Percentiles rank a stretch among this genome's conserved stretches.
Conservation (phyloP, 1,140 invertebrate species). For the Magallana angulata region DNA sequence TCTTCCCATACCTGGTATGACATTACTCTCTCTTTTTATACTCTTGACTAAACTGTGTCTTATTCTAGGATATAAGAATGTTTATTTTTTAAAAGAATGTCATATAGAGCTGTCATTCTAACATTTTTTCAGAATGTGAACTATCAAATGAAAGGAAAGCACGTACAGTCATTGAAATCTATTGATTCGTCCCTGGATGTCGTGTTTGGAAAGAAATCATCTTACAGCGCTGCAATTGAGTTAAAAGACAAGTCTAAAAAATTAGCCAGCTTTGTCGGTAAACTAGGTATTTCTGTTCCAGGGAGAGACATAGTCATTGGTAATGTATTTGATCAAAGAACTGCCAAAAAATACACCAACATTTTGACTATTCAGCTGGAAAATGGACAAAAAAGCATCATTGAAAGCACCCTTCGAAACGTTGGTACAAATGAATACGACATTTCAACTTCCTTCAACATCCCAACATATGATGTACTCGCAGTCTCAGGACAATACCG, state of each 20-base stretch:
- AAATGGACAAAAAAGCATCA: not conserved
- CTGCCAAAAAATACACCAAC: slow-evolving; percentile 42
- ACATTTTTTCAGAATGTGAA: slow-evolving; percentile 51
- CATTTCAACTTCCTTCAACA: slow-evolving; percentile 33
- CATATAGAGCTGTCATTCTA: too few relatives aligned
- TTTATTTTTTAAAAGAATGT: too few relatives aligned
- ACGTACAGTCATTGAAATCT: slow-evolving; percentile 51
- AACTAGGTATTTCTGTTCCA: slow-evolving; percentile 37
- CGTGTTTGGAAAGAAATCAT: slow-evolving; percentile 46
- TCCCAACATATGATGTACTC: not conserved
- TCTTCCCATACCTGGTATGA: not conserved
- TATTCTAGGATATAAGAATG: not conserved
- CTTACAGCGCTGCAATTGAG: slow-evolving; percentile 2
- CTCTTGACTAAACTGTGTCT: not conserved
- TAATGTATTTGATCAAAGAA: slow-evolving; percentile 43
- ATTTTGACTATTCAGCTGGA: not conserved
- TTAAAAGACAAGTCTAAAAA: slow-evolving; percentile 49
- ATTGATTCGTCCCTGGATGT: slow-evolving; percentile 48
- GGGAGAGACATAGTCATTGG: slow-evolving; percentile 38
- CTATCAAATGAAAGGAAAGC: slow-evolving; percentile 50
- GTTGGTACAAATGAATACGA: slow-evolving; percentile 30
- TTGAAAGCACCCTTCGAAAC: not conserved
- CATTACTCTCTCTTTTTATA: too few relatives aligned
- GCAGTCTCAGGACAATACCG: slow-evolving; percentile 16
- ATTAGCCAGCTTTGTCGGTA: slow-evolving; percentile 1